Conservation (phyloP, 2,888 invertebrate species). For the Leucania comma region DNA sequence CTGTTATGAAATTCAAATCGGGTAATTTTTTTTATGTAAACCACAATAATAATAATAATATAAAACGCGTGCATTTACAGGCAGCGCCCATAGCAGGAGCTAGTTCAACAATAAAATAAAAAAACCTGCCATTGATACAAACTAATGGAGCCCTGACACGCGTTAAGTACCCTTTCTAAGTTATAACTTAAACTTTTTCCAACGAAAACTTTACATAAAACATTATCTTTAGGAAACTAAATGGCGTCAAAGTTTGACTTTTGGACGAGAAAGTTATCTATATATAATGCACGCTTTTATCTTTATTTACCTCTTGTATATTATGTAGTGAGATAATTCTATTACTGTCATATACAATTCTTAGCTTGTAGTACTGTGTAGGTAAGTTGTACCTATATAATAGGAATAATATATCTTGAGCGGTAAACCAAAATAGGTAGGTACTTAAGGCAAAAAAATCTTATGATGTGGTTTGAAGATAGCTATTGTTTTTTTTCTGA, state of each 20-base stretch:
- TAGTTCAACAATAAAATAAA: conserved; percentile 54
- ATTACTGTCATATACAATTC: neutral
- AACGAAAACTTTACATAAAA: conserved; percentile 46
- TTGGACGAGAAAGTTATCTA: conserved; percentile 46
- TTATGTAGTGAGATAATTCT: conserved; percentile 8
- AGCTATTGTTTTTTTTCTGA: neutral
- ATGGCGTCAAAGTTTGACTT: conserved; percentile 33
- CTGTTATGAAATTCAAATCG: neutral
- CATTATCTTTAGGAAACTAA: conserved; percentile 55
- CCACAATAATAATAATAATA: neutral
- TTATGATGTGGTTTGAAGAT: neutral
- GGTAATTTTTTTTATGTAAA: neutral
- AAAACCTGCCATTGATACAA: conserved; percentile 64
- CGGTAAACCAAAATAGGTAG: no score
- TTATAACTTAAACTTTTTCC: conserved; percentile 50
- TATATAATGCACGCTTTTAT: conserved; percentile 12
- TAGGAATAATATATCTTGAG: no score
- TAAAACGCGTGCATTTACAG: conserved; percentile 30
- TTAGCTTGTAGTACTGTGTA: neutral
- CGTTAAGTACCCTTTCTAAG: conserved; percentile 48
- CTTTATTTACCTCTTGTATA: conserved; percentile 30
- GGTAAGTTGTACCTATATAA: neutral
- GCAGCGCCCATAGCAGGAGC: conserved; percentile 28
- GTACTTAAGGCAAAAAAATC: no score
- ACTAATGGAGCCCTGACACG: conserved; percentile 70